phyloP scores from a whole-genome alignment of 2,113 vertebrate genomes.

The Brachypteracias leptosomus region DNA sequence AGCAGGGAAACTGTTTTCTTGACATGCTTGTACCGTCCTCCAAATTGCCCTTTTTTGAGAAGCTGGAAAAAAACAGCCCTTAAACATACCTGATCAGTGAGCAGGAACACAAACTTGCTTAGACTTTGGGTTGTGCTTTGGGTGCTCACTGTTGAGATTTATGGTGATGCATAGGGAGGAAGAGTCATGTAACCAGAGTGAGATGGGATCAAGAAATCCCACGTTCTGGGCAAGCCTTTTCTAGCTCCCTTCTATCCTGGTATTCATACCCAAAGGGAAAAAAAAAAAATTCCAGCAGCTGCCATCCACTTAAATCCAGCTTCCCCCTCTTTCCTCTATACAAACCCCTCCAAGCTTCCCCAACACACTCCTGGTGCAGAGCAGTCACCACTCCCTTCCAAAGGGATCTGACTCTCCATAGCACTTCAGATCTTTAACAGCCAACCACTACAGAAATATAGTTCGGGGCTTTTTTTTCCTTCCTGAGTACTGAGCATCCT shows the following conservation, averaged over 20 bases:
- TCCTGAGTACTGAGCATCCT: not conserved
- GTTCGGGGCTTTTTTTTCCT: too few relatives aligned
- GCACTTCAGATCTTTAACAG: not conserved
- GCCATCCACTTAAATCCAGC: not conserved
- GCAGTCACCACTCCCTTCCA: not conserved
- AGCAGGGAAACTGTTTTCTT: not conserved
- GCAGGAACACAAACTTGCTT: not conserved
- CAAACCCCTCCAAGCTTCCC: not conserved
- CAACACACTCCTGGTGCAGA: not conserved
- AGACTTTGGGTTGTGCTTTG: not conserved
- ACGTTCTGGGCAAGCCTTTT: not conserved
- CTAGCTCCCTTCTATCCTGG: not conserved
- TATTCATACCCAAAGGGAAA: not conserved
- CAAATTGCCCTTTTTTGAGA: too few relatives aligned
- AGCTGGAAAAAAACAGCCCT: not conserved
- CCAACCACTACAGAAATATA: not conserved
- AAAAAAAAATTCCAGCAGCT: not conserved
- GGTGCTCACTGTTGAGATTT: not conserved
- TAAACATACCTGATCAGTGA: not conserved
- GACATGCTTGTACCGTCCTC: not conserved
- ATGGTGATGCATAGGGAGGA: accelerated
- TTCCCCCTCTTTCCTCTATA: not conserved
- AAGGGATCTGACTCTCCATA: not conserved
- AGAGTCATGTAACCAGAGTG: accelerated
- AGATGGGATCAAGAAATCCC: not conserved